Percentiles rank a stretch among this genome's conserved stretches.
Conservation (phyloP, 1,140 invertebrate species). For the Rhopalosiphum maidis region DNA sequence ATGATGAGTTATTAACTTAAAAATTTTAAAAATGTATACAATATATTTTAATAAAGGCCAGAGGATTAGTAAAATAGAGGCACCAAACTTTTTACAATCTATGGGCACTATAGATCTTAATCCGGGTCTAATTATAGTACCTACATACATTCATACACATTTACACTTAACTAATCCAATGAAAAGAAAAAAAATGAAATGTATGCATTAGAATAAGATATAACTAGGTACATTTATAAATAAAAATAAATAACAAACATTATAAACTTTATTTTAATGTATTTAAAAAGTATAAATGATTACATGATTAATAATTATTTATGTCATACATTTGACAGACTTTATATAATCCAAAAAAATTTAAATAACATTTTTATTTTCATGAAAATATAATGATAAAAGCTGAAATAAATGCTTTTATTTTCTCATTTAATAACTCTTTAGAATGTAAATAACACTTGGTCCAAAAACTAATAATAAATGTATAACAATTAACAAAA, state of each 20-base stretch:
- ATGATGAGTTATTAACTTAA: too few species aligned
- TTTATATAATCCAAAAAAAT: constrained; percentile 4
- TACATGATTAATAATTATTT: neutral
- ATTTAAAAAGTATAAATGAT: neutral
- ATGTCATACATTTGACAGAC: neutral
- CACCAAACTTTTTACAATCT: too few species aligned
- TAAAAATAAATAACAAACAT: neutral
- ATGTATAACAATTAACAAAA: neutral
- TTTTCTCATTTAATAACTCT: neutral
- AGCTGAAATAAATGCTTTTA: neutral
- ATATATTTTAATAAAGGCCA: too few species aligned
- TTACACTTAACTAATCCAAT: too few species aligned
- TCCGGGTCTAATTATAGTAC: too few species aligned
- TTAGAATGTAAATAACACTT: neutral
- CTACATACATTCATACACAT: too few species aligned
- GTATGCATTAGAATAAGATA: neutral
- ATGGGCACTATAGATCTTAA: too few species aligned
- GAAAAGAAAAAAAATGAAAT: too few species aligned
- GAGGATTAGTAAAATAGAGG: too few species aligned
- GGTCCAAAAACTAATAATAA: neutral
- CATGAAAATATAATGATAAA: neutral
- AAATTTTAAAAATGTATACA: too few species aligned
- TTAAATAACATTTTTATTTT: neutral
- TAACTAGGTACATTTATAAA: neutral
- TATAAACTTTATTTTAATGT: neutral